phyloP scores from a whole-genome alignment of 2,797 vertebrate species.

The Trachops cirrhosus region DNA sequence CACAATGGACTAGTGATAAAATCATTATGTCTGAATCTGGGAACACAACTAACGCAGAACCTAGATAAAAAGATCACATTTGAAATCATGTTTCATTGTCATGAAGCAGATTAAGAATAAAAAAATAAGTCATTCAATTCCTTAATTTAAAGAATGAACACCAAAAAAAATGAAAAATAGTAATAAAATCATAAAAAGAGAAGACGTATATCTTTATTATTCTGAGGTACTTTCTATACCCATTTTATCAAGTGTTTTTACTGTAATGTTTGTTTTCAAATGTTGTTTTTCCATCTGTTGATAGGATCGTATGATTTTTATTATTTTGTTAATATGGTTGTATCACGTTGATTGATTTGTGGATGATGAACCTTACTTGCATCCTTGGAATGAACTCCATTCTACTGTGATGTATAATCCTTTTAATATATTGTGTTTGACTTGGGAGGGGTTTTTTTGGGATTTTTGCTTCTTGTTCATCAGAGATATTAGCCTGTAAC shows the following conservation, averaged over 20 bases:
- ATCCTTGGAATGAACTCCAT: background rate
- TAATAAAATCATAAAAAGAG: conserved; percentile 13
- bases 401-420: background rate
- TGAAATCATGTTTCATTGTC: conserved; percentile 2
- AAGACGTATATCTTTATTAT: background rate
- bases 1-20: background rate
- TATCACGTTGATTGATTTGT: background rate
- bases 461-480: background rate
- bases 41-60: background rate
- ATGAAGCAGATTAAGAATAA: background rate
- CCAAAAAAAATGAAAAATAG: background rate
- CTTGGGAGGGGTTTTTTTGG: background rate
- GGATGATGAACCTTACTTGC: background rate
- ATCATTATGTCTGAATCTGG: background rate
- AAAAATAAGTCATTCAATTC: conserved; percentile 23
- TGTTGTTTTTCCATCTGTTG: background rate
- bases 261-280: background rate
- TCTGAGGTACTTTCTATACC: background rate
- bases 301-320: background rate
- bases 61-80: background rate
- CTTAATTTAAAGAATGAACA: conserved; percentile 16
- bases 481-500: background rate
- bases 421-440: background rate
- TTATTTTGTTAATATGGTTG: background rate
- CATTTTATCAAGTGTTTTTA: background rate